phyloP scores from a whole-genome alignment of 2,113 vertebrate species.

The Eurystomus gularis region DNA sequence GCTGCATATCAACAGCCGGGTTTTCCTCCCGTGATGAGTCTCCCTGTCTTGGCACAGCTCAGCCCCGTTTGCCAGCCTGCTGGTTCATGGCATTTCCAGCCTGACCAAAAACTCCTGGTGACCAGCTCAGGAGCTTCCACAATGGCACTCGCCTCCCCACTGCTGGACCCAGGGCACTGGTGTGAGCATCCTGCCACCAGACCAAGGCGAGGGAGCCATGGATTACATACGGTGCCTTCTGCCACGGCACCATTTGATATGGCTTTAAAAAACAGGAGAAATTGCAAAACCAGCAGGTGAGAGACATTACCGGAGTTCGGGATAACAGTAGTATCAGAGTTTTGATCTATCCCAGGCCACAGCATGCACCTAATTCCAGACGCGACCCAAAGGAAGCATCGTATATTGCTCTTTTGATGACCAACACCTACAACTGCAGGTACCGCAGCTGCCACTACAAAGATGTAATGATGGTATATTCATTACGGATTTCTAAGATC shows the following conservation, averaged over 20 bases:
- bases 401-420: background rate
- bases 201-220: background rate
- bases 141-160: background rate
- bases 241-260: background rate
- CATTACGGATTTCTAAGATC: background rate
- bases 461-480: background rate
- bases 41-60: background rate
- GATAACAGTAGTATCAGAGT: background rate
- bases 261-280: background rate
- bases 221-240: background rate
- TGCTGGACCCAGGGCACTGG: background rate
- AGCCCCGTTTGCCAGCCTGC: background rate
- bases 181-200: background rate
- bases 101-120: background rate
- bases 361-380: background rate
- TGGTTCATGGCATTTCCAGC: background rate
- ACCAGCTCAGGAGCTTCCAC: background rate
- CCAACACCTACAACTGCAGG: background rate
- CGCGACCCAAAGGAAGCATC: background rate
- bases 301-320: background rate
- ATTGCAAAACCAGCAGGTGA: background rate
- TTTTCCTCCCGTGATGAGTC: conserved; percentile 51
- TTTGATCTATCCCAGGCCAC: background rate
- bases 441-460: accelerated
- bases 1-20: conserved; percentile 10